A percentile compares a stretch with the other conserved stretches of the same genome.
Conservation (phyloP, 2,113 vertebrate species). For the Ceuthmochares aereus region DNA sequence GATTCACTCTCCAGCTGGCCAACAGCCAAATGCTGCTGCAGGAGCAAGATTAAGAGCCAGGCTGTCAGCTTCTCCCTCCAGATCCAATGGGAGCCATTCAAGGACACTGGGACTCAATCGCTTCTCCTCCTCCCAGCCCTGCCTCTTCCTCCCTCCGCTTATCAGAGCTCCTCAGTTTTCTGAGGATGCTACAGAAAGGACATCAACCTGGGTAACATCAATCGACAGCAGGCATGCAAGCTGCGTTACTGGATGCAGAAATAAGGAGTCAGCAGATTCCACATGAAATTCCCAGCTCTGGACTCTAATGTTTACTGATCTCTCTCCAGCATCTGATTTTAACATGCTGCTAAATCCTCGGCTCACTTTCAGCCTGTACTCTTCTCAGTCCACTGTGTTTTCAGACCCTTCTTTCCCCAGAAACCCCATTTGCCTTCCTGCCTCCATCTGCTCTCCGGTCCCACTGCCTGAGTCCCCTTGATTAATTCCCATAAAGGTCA, state of each 20-base stretch:
- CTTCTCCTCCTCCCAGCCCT: neutral
- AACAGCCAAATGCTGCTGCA: neutral
- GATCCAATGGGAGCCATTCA: conserved; percentile 41
- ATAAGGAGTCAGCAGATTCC: neutral
- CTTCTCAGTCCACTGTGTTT: neutral
- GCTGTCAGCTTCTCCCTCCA: conserved; percentile 23
- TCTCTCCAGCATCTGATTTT: neutral
- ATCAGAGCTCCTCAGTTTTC: neutral
- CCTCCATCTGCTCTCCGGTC: neutral
- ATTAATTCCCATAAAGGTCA: neutral
- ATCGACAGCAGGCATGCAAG: neutral
- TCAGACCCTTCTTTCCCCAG: neutral
- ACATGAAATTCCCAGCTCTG: neutral
- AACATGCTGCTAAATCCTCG: neutral
- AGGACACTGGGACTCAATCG: neutral
- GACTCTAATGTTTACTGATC: neutral
- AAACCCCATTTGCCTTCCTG: neutral
- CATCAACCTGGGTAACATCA: neutral
- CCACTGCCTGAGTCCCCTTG: neutral
- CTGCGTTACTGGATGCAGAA: neutral
- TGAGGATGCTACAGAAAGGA: neutral
- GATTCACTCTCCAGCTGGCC: conserved; percentile 34
- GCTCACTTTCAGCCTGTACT: neutral
- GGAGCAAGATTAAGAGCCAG: conserved; percentile 28
- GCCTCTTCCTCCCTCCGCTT: neutral